Evolutionary conservation across 2,797 vertebrate genomes (phyloP).

Genomic region (Sparidentex hasta): DNA sequence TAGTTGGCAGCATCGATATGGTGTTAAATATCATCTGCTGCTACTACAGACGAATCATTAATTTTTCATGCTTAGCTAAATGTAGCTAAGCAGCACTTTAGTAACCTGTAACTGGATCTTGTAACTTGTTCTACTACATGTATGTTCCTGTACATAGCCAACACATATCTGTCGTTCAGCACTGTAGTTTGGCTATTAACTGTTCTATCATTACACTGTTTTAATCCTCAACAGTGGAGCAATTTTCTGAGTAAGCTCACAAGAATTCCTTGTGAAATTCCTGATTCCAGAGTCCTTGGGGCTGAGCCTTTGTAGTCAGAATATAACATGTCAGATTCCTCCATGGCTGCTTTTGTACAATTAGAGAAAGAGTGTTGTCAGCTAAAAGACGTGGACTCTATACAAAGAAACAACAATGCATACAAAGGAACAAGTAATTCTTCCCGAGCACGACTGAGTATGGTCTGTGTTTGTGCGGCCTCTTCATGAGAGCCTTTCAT

Average conservation of each 20-base stretch:
- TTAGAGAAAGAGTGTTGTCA: slow-evolving; percentile 66
- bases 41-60: too few relatives aligned
- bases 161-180: too few relatives aligned
- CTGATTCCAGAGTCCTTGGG: slow-evolving; percentile 18
- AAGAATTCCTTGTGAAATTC: slow-evolving; percentile 27
- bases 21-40: too few relatives aligned
- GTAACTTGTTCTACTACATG: too few relatives aligned
- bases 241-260: slow-evolving; percentile 3
- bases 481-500: slow-evolving; percentile 71
- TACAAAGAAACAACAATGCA: slow-evolving; percentile 68
- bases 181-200: too few relatives aligned
- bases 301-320: slow-evolving; percentile 36
- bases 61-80: too few relatives aligned
- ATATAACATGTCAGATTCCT: slow-evolving; percentile 47
- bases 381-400: slow-evolving; percentile 59
- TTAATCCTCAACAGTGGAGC: slow-evolving; percentile 4
- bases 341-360: slow-evolving; percentile 55
- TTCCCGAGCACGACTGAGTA: slow-evolving; percentile 46
- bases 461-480: slow-evolving; percentile 63
- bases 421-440: slow-evolving; percentile 64
- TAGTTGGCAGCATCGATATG: too few relatives aligned
- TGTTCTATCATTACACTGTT: slow-evolving; percentile 3
- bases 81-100: too few relatives aligned
- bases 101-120: too few relatives aligned
- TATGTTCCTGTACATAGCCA: too few relatives aligned